These are phyloP conservation scores for Venusia cambrica DNA, from an alignment of 2,888 invertebrate genomes.

Conservation along the genomic window DNA sequence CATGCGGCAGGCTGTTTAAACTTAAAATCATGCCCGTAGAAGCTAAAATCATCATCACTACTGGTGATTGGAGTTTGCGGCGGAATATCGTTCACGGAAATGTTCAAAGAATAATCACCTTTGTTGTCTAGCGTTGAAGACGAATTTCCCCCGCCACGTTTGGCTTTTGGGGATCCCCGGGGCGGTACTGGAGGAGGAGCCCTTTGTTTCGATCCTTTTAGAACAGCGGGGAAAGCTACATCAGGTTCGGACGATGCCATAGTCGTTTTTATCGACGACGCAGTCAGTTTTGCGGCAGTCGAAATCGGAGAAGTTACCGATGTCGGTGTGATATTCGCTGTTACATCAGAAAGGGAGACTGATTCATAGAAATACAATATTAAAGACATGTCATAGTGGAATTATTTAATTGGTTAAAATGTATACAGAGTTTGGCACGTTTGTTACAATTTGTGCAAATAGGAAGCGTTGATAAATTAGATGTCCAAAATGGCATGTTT, in stretches of 20 bases:
- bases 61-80: conserved; percentile 64
- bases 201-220: conserved; percentile 88
- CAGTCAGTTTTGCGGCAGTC: conserved; percentile 58
- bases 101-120: conserved; percentile 73
- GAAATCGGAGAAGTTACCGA: conserved; percentile 71
- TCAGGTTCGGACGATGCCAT: conserved; percentile 70
- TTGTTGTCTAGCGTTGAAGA: conserved; percentile 64
- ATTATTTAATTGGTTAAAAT: conserved; percentile 50
- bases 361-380: conserved; percentile 24
- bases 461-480: conserved; percentile 56
- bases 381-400: too few species aligned
- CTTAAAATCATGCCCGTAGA: conserved; percentile 72
- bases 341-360: conserved; percentile 80
- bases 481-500: conserved; percentile 75
- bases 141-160: conserved; percentile 73
- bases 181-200: conserved; percentile 95
- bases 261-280: conserved; percentile 52
- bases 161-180: conserved; percentile 87
- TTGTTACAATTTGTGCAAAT: conserved; percentile 54
- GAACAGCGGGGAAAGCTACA: conserved; percentile 86
- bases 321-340: conserved; percentile 76
- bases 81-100: conserved; percentile 64
- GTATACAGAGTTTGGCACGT: conserved; percentile 58
- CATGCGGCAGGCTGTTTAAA: conserved; percentile 67
- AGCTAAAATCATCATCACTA: conserved; percentile 70